These are phyloP conservation scores for Sebastolobus altivelis DNA, from an alignment of 2,797 vertebrate species.

Conservation along the genomic window DNA sequence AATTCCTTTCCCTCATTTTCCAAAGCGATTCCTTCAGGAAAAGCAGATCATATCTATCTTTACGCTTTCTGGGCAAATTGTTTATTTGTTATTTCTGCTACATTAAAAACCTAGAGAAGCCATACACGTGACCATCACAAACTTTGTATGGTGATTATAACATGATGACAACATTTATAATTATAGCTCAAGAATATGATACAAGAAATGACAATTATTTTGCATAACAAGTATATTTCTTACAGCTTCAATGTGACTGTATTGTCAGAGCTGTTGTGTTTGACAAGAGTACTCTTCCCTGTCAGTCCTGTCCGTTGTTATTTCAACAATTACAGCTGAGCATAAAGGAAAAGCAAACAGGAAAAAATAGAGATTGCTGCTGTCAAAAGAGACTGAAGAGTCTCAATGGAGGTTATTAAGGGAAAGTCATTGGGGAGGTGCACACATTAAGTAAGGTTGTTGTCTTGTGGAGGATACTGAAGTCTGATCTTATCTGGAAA, in stretches of 20 bases:
- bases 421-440: conserved; percentile 40
- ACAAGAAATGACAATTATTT: neutral
- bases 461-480: conserved; percentile 24
- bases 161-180: neutral
- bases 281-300: conserved; percentile 29
- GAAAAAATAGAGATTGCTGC: conserved; percentile 74
- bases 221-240: neutral
- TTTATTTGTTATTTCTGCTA: conserved; percentile 76
- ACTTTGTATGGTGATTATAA: neutral
- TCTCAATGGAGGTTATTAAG: conserved; percentile 52
- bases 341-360: conserved; percentile 86
- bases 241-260: neutral
- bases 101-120: conserved; percentile 59
- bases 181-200: neutral
- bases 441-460: conserved; percentile 31
- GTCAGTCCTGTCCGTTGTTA: conserved; percentile 45
- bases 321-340: conserved; percentile 78
- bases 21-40: conserved; percentile 63
- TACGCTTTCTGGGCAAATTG: conserved; percentile 57
- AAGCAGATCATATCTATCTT: conserved; percentile 72
- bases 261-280: conserved; percentile 7
- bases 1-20: conserved; percentile 70
- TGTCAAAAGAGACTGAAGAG: conserved; percentile 44
- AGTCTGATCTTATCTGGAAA: conserved; percentile 48
- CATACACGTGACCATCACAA: conserved; percentile 16